Evolutionary conservation across 2,888 invertebrate species (phyloP).

Genomic region (Rotaria sp.): DNA sequence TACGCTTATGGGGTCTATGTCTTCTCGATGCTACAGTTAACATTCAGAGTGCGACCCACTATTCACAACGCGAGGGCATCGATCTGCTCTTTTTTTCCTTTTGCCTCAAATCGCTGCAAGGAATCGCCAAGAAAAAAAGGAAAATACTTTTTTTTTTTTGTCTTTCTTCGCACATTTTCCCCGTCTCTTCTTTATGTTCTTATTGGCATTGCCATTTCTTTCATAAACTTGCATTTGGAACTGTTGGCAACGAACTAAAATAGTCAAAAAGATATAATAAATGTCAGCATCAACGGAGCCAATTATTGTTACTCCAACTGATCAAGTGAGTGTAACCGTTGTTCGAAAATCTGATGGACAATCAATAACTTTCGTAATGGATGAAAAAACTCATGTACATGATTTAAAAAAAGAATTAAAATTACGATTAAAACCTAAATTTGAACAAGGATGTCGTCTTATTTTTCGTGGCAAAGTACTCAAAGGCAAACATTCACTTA

Average conservation of each 20-base stretch:
- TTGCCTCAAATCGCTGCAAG: no score
- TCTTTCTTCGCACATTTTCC: not conserved
- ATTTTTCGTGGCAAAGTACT: slow-evolving; percentile 21
- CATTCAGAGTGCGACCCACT: not conserved
- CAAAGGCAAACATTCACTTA: slow-evolving; percentile 14
- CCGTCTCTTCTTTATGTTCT: not conserved
- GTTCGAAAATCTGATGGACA: not conserved
- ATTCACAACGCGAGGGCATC: no score
- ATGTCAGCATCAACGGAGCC: not conserved
- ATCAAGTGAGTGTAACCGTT: not conserved
- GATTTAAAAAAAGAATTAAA: not conserved
- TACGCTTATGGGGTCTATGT: accelerated
- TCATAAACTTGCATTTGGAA: not conserved
- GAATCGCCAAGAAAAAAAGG: not conserved
- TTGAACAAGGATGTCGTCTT: not conserved
- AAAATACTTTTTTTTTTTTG: not conserved
- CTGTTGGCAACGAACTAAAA: not conserved
- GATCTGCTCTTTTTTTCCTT: not conserved
- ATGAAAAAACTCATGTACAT: not conserved
- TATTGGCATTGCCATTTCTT: not conserved
- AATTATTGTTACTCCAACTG: not conserved
- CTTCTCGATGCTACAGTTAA: not conserved
- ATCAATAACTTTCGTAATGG: not conserved
- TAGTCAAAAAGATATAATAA: not conserved
- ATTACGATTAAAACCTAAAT: not conserved